These are phyloP conservation scores for Sebastes diaconus DNA, from an alignment of 2,797 vertebrate genomes.

Conservation along the genomic window DNA sequence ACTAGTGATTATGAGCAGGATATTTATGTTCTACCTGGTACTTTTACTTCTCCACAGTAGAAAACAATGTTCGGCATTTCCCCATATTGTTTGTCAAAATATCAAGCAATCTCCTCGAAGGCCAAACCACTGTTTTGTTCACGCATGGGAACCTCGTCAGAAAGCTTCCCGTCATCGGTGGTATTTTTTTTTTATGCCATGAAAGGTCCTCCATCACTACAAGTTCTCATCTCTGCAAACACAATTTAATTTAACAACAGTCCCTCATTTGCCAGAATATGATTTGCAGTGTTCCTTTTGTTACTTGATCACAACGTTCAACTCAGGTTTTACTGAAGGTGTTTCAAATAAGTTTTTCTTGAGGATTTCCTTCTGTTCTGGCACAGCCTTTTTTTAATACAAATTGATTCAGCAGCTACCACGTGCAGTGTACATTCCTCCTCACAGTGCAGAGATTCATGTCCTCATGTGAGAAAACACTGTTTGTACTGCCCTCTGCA, in stretches of 20 bases:
- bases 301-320: slow-evolving; percentile 33
- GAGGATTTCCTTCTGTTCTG: slow-evolving; percentile 18
- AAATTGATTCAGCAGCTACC: not conserved
- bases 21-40: slow-evolving; percentile 33
- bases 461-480: not conserved
- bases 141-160: slow-evolving; percentile 14
- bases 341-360: slow-evolving; percentile 19
- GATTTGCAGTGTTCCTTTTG: slow-evolving; percentile 32
- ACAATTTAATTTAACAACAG: not conserved
- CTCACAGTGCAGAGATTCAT: not conserved
- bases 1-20: slow-evolving; percentile 36
- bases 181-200: slow-evolving; percentile 22
- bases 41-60: slow-evolving; percentile 8
- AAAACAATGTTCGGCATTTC: slow-evolving; percentile 61
- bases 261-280: slow-evolving; percentile 10
- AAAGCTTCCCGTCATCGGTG: slow-evolving; percentile 13
- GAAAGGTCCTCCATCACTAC: not conserved
- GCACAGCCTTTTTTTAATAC: slow-evolving; percentile 22
- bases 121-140: slow-evolving; percentile 2
- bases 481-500: slow-evolving; percentile 65
- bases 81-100: slow-evolving; percentile 52
- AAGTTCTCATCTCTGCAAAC: slow-evolving; percentile 1
- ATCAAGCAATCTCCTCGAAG: slow-evolving; percentile 6
- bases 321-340: slow-evolving; percentile 55
- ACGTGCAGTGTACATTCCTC: not conserved